A percentile compares a stretch with the other conserved stretches of the same genome.
Evolutionary conservation across 2,113 vertebrate species (phyloP).

Genomic region (Piaya cayana): DNA sequence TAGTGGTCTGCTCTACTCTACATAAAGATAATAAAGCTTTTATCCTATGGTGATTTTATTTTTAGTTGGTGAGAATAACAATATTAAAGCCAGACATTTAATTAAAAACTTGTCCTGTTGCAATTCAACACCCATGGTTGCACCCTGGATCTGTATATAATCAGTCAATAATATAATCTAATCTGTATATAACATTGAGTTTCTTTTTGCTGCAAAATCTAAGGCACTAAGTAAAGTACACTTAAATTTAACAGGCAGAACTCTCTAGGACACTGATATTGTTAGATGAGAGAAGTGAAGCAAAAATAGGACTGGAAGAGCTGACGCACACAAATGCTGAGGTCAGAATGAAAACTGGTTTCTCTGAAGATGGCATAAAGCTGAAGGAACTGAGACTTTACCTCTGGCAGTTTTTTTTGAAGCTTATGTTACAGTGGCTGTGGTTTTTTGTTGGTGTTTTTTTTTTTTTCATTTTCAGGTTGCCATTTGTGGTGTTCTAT

Average conservation of each 20-base stretch:
- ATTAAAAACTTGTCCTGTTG: not conserved
- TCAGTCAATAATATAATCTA: too few relatives aligned
- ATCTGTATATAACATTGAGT: not conserved
- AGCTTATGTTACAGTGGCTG: conserved; percentile 18
- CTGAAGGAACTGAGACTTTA: conserved; percentile 47
- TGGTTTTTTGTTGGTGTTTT: not conserved
- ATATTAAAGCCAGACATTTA: not conserved
- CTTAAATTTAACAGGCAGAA: conserved; percentile 47
- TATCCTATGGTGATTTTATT: not conserved
- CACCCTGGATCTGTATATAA: not conserved
- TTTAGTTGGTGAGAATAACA: not conserved
- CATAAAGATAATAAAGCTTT: not conserved
- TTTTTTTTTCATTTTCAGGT: conserved; percentile 25
- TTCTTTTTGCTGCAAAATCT: not conserved
- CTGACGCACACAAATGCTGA: conserved; percentile 61
- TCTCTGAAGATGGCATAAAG: conserved; percentile 57
- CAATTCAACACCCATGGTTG: not conserved
- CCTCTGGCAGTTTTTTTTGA: conserved; percentile 55
- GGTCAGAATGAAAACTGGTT: conserved; percentile 63
- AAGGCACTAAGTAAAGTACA: not conserved
- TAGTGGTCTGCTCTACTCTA: not conserved
- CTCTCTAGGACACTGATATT: conserved; percentile 60
- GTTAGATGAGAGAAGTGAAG: conserved; percentile 45
- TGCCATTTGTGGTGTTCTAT: conserved; percentile 8
- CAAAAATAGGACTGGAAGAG: conserved; percentile 59